A percentile compares a stretch with the other conserved stretches of the same genome.
Evolutionary conservation across 2,888 invertebrate genomes (phyloP).

Genomic region (Hedychridium roseum): DNA sequence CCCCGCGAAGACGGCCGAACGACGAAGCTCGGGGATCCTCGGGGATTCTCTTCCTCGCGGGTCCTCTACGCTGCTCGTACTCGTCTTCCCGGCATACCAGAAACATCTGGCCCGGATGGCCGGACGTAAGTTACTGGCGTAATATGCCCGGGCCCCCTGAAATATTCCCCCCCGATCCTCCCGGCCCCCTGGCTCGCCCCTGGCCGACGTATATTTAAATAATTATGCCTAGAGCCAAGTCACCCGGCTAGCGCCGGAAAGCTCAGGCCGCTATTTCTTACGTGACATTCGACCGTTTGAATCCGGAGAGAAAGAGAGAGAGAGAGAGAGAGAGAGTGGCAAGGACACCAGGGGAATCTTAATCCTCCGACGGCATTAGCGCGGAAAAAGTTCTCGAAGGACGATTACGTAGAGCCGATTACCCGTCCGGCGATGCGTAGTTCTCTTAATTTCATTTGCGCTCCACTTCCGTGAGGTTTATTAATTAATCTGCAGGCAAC

Average conservation of each 20-base stretch:
- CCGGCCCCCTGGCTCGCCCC: conserved; percentile 26
- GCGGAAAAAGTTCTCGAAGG: too few relatives aligned
- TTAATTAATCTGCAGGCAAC: too few relatives aligned
- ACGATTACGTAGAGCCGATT: too few relatives aligned
- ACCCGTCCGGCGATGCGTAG: too few relatives aligned
- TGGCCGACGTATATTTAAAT: conserved; percentile 44
- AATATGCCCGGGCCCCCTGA: conserved; percentile 46
- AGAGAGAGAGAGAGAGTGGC: too few relatives aligned
- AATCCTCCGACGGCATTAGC: too few relatives aligned
- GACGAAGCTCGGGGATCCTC: conserved; percentile 21
- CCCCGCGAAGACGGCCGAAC: conserved; percentile 17
- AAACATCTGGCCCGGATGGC: conserved; percentile 45
- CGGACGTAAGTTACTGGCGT: conserved; percentile 47
- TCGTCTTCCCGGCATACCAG: conserved; percentile 29
- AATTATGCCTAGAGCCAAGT: conserved; percentile 31
- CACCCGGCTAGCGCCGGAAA: not conserved
- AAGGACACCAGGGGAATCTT: too few relatives aligned
- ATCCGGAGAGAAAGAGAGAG: conserved; percentile 1
- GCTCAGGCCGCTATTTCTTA: conserved; percentile 24
- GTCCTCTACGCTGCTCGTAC: conserved; percentile 18
- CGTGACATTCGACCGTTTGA: conserved; percentile 17
- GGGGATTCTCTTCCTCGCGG: conserved; percentile 15
- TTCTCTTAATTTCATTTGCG: too few relatives aligned
- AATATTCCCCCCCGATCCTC: conserved; percentile 46
- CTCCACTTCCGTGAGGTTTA: too few relatives aligned